These are phyloP conservation scores for Pterocles gutturalis DNA, from an alignment of 2,113 vertebrate genomes.

Conservation along the genomic window DNA sequence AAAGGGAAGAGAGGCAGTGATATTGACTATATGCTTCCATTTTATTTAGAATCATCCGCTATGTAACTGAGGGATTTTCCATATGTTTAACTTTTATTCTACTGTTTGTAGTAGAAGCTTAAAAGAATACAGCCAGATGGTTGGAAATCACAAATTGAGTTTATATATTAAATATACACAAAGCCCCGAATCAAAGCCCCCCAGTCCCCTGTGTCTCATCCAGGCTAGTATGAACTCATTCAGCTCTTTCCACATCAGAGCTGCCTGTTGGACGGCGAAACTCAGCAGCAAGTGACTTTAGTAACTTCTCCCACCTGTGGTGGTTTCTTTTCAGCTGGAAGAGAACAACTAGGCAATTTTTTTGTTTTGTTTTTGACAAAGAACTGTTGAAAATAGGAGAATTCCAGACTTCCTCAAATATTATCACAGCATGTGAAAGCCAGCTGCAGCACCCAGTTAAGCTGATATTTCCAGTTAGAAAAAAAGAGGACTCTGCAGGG, in stretches of 20 bases:
- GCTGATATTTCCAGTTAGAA: not conserved
- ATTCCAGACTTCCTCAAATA: slow-evolving; percentile 19
- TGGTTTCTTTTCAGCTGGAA: not conserved
- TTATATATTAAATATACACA: not conserved
- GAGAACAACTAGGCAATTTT: not conserved
- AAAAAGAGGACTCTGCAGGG: not conserved
- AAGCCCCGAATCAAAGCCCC: not conserved
- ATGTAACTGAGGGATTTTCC: not conserved
- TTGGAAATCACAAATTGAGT: not conserved
- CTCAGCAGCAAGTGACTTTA: not conserved
- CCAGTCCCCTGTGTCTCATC: not conserved
- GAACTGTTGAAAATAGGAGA: slow-evolving; percentile 20
- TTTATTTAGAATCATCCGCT: not conserved
- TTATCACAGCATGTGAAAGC: not conserved
- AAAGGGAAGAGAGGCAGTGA: not conserved
- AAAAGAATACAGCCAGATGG: not conserved
- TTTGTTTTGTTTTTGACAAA: not conserved
- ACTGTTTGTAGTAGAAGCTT: not conserved
- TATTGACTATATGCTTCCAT: not conserved
- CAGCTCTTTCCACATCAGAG: not conserved
- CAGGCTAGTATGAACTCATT: not conserved
- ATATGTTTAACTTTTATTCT: not conserved
- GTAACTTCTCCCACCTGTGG: slow-evolving; percentile 11
- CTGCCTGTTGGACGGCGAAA: not conserved
- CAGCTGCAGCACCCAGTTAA: not conserved